Evolutionary conservation across 2,888 invertebrate species (phyloP), one percentile per base, ranked within the genome.

Genomic region (Crepidodera aurea): DNA sequence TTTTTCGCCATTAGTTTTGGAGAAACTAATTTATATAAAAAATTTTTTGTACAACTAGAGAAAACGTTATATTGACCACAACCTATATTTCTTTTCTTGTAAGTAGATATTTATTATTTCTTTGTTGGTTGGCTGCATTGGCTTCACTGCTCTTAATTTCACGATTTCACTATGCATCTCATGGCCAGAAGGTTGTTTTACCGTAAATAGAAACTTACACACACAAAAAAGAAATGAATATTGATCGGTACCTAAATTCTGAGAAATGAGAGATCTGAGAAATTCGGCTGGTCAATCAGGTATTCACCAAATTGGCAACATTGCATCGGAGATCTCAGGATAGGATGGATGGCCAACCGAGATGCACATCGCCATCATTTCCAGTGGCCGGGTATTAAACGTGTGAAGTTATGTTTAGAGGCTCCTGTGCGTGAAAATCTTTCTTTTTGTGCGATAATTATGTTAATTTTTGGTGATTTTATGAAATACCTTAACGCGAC

Each of bases 301-400:
- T 56, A 44, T 46, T 44, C 44, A 22, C 7, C 44, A 32, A 18
- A 44, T 34, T 18, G 56, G 56, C 56, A 56, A 56, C 56, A 13
- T 29, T 2, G 56, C 56, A 19, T 2, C 42, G 29, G 42, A 13
- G 18, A 29, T 27, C 13, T 15, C 15, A 42, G 40, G 29, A 42
- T 44, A 40, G 12, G 12, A 22, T 16, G 27, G 61, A 59, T 65
- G 67, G 61, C 67, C 69, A 59, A 65, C 63, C 64, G 65, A 64
- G 64, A 65, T 68, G 68, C 66, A 68, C 56, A 46, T 39, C 37
- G 44, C 42, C 13, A 39, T 39, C 39, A 16, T 16, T 19, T 42
- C 1, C 42, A 42, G 42, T 19, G 42, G 42, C 5, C 39, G 60
- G 25, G 39, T 6, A 3, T 29, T n/a, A n/a, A 29, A 29, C 60